Evolutionary conservation across 2,797 vertebrate genomes (phyloP), one percentile per base, ranked within the genome.

Genomic region (Phoeniculus purpureus): DNA sequence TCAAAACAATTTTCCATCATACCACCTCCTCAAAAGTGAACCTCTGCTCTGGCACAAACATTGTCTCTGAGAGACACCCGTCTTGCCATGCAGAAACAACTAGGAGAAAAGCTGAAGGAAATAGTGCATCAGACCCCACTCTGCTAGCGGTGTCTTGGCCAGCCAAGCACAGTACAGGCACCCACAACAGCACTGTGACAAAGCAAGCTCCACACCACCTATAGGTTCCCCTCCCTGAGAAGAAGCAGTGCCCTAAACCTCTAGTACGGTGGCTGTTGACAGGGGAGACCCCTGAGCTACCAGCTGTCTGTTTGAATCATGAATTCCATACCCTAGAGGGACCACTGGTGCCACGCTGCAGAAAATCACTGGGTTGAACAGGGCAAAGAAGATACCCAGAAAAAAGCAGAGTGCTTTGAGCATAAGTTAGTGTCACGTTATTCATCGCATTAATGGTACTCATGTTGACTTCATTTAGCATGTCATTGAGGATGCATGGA

Each of bases 391-490:
- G 48, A 52, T 50, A 43, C 6, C 8, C 68, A 27, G 34, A 85
- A 56, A 77, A 89, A 93, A 91, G 51, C 21, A 56, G 21, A 23
- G 11, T 3, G 9, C 70, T 92, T 73, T 55, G 72, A 83, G 54
- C 50, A 14, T 47, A 91, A 82, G 55, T 85, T 52, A 90, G 26
- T 76, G 43, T 84, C 51, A n/a, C 71, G 40, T 52, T 85, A 73
- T 45, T 90, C 47, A 85, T 89, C 0, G 0, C 29, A 77, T 32
- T 94, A 92, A 82, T 68, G 59, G 60, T 29, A 51, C 73, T 81
- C 60, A 21, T 13, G 7, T 47, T 92, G 83, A 77, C 88, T 68
- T 93, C 81, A 83, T 89, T 94, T 94, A 87, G 19, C 15, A 9
- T 72, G 65, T 77, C 72, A 85, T 52, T 1, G 0, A 68, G 60